phyloP scores from a whole-genome alignment of 1,140 invertebrate genomes.

The Macrobrachium nipponense region DNA sequence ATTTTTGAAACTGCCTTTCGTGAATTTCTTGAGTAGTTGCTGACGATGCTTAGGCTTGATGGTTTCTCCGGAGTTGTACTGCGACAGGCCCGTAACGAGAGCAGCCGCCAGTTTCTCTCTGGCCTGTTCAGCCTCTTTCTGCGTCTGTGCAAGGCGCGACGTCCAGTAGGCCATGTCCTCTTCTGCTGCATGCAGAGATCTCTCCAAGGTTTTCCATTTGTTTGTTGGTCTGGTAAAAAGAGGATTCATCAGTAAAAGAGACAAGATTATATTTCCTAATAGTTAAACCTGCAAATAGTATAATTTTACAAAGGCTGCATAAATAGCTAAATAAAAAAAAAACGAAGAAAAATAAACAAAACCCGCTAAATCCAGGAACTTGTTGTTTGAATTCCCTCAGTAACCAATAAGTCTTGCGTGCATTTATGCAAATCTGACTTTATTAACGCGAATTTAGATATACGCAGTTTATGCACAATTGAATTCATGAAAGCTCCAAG shows the following conservation, averaged over 20 bases:
- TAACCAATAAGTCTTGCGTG: too few relatives aligned
- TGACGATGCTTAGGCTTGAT: not conserved
- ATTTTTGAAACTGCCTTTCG: not conserved
- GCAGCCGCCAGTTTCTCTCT: slow-evolving; percentile 32
- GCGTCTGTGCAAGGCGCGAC: slow-evolving; percentile 6
- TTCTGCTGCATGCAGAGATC: slow-evolving; percentile 5
- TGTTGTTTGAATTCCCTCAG: too few relatives aligned
- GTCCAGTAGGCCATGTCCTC: slow-evolving; percentile 22
- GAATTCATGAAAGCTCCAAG: too few relatives aligned
- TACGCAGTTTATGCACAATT: too few relatives aligned
- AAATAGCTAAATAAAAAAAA: too few relatives aligned
- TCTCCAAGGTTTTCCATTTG: slow-evolving; percentile 25
- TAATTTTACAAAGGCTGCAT: too few relatives aligned
- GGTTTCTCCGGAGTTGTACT: not conserved
- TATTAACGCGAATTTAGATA: too few relatives aligned
- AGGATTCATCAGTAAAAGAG: not conserved
- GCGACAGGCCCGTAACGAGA: slow-evolving; percentile 24
- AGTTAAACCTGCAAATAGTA: not conserved
- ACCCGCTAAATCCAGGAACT: too few relatives aligned
- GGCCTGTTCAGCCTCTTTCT: slow-evolving; percentile 42
- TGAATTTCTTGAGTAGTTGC: not conserved
- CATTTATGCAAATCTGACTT: too few relatives aligned
- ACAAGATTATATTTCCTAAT: not conserved
- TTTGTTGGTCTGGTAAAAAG: not conserved
- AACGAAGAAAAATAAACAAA: too few relatives aligned